Evolutionary conservation across 2,113 vertebrate genomes (phyloP).

Genomic region (Heloderma charlesbogerti): DNA sequence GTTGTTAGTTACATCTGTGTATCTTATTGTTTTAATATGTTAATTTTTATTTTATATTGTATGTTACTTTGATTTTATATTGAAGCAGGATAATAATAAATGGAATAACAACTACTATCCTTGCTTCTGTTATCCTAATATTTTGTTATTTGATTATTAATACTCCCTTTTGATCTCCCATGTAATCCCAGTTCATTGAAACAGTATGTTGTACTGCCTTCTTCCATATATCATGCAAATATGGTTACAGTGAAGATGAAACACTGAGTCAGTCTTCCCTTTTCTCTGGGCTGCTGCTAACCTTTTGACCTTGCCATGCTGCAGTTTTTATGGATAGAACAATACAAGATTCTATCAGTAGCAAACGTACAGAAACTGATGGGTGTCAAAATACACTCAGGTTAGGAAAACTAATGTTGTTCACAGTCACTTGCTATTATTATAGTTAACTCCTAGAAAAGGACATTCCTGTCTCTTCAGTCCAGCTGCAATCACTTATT

Average conservation of each 20-base stretch:
- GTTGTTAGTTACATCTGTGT: background rate
- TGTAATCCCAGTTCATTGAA: background rate
- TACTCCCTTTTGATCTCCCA: background rate
- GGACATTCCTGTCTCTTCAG: background rate
- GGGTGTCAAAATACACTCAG: conserved; percentile 2
- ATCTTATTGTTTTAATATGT: background rate
- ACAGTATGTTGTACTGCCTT: background rate
- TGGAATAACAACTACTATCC: background rate
- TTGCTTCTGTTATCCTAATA: background rate
- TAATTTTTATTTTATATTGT: background rate
- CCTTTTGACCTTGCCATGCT: conserved; percentile 39
- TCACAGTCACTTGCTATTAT: conserved; percentile 34
- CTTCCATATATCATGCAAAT: background rate
- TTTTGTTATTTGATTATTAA: background rate
- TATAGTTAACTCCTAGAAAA: conserved; percentile 13
- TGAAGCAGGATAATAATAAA: background rate
- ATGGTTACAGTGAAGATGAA: background rate
- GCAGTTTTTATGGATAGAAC: conserved; percentile 40
- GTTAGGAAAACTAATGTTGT: conserved; percentile 41
- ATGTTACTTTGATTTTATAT: background rate
- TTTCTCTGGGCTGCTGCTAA: conserved; percentile 28
- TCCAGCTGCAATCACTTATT: background rate
- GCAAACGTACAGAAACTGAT: background rate
- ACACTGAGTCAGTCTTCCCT: background rate
- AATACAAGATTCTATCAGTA: conserved; percentile 35